Conservation (phyloP, 2,888 invertebrate species). For the Adineta ricciae region DNA sequence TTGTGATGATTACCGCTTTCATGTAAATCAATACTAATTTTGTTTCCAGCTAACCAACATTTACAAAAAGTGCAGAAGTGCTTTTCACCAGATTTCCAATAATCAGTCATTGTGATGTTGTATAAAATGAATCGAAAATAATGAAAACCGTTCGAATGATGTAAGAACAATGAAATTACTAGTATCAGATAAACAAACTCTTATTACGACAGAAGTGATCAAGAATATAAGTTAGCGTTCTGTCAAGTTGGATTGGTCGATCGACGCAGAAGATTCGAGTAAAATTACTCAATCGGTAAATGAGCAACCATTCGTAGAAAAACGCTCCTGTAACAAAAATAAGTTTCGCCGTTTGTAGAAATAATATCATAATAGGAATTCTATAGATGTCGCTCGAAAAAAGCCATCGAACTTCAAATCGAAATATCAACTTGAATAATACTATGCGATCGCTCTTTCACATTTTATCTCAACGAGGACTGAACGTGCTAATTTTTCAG, state of each 20-base stretch:
- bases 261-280: background rate
- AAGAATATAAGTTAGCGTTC: background rate
- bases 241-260: background rate
- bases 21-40: slow-evolving; percentile 46
- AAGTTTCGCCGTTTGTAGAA: too few relatives aligned
- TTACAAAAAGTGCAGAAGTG: slow-evolving; percentile 95
- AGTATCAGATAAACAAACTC: background rate
- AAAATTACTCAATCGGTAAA: background rate
- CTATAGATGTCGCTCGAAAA: too few relatives aligned
- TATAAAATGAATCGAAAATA: background rate
- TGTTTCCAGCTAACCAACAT: slow-evolving; percentile 95
- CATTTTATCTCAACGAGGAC: too few relatives aligned
- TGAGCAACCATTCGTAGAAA: background rate
- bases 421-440: too few relatives aligned
- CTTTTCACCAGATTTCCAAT: slow-evolving; percentile 84
- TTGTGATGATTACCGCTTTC: slow-evolving; percentile 7
- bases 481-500: too few relatives aligned
- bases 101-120: slow-evolving; percentile 37
- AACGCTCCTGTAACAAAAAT: background rate
- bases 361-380: too few relatives aligned
- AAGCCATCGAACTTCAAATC: too few relatives aligned
- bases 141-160: background rate
- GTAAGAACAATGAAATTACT: background rate
- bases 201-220: background rate
- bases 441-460: too few relatives aligned